Evolutionary conservation across 2,888 invertebrate genomes (phyloP), one percentile per base, ranked within the genome.

Genomic region (Dendrolimus pini): DNA sequence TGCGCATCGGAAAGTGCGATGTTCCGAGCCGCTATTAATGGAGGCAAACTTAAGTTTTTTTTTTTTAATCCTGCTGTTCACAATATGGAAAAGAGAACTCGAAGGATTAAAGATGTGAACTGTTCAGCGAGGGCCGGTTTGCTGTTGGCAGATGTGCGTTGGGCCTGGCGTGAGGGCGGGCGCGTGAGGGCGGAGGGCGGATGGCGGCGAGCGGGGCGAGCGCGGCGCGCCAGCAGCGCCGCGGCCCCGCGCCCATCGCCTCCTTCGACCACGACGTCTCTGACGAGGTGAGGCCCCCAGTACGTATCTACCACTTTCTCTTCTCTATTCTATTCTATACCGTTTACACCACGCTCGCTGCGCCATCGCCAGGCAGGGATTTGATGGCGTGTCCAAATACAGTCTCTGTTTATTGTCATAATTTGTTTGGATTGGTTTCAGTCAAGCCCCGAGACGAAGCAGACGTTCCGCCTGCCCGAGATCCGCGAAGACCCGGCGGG

Each of bases 221-320:
- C 30, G 68, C 77, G 68, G 76, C 67, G 79, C 81, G 84, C 67
- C 95, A 95, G 91, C 93, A 94, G 91, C 95, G 96, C 86, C 95
- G 96, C 92, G 97, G 97, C 81, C 96, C 97, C 80, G 97, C 97
- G 77, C 97, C 97, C 80, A 96, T 97, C 87, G 97, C 97, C 82
- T 97, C 97, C 75, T 96, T 97, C 91, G 97, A 97, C 92, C 89
- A 89, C 85, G 96, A 96, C 92, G 93, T 94, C 83, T 95, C 95
- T 77, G 96, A 96, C 89, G 96, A 96, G 92, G 93, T 95, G 80
- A 80, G 82, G 60, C 75, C 67, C 54, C 89, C 92, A 81, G 92
- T 93, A 92, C 85, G 92, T 93, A 92, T 91, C 89, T 66, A 59
- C 64, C 61, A 67, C 64, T 65, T 60, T 68, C 61, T 69, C 63